These are phyloP conservation scores for Panthera leo DNA, from an alignment of 2,113 vertebrate species.

Conservation along the genomic window DNA sequence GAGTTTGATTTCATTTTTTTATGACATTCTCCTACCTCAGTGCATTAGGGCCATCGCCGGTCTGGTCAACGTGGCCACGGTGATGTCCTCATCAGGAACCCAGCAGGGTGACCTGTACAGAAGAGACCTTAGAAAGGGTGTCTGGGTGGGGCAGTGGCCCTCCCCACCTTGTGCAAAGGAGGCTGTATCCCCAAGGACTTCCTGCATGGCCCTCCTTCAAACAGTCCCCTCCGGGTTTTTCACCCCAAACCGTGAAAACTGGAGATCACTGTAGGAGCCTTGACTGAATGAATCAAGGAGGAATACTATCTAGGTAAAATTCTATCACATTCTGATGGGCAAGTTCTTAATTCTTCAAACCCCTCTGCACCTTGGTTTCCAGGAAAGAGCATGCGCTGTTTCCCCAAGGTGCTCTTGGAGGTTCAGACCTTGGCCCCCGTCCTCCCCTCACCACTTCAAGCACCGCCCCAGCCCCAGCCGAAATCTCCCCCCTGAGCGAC, in stretches of 20 bases:
- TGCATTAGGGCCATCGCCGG: not conserved
- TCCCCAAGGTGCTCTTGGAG: too few relatives aligned
- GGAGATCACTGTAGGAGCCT: not conserved
- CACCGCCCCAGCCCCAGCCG: not conserved
- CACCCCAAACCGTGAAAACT: not conserved
- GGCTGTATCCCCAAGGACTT: not conserved
- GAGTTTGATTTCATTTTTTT: not conserved
- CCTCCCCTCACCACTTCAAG: not conserved
- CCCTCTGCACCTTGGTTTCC: rapidly evolving
- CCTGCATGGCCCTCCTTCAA: not conserved
- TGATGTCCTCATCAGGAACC: rapidly evolving
- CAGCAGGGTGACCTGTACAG: too few relatives aligned
- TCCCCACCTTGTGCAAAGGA: not conserved
- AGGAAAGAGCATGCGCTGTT: rapidly evolving
- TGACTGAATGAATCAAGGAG: not conserved
- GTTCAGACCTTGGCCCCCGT: not conserved
- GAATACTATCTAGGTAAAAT: too few relatives aligned
- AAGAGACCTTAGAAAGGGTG: too few relatives aligned
- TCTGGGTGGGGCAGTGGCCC: not conserved
- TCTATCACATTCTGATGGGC: not conserved
- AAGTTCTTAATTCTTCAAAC: not conserved
- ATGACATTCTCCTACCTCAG: not conserved
- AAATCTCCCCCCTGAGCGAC: rapidly evolving
- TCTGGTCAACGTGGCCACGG: not conserved
- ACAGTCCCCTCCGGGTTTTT: not conserved